Evolutionary conservation across 2,113 vertebrate genomes (phyloP).

Genomic region (Copsychus sechellarum): DNA sequence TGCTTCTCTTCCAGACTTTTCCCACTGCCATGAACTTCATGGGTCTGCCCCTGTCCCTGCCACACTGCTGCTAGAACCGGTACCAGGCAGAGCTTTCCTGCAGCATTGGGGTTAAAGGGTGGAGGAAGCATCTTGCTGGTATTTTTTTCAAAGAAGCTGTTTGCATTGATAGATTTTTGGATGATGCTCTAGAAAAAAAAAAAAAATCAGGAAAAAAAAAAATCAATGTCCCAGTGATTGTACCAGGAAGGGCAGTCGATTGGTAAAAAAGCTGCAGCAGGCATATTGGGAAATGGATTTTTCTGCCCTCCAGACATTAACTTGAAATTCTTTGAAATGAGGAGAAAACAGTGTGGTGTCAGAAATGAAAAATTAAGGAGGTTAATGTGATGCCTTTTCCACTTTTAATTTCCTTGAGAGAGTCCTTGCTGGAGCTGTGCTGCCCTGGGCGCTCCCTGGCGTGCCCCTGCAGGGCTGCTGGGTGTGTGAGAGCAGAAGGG

Average conservation of each 20-base stretch:
- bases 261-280: constrained; percentile 81
- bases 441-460: rapidly evolving
- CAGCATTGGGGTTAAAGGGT: constrained; percentile 26
- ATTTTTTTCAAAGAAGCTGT: constrained; percentile 71
- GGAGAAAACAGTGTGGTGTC: constrained; percentile 78
- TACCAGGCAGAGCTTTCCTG: neutral
- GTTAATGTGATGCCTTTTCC: constrained; percentile 72
- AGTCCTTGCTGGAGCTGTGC: rapidly evolving
- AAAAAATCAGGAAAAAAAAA: constrained; percentile 32
- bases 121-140: neutral
- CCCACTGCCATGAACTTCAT: rapidly evolving
- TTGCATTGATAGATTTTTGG: constrained; percentile 88
- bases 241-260: constrained; percentile 88
- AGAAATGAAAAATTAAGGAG: constrained; percentile 81
- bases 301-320: constrained; percentile 85
- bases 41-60: neutral
- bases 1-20: neutral
- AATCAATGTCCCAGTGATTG: constrained; percentile 87
- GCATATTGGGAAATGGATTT: constrained; percentile 93
- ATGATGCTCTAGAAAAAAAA: constrained; percentile 79
- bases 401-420: constrained; percentile 63
- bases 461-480: neutral
- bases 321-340: constrained; percentile 87
- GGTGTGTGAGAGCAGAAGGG: neutral
- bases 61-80: neutral